These are phyloP conservation scores for Limnodromus scolopaceus DNA, from an alignment of 2,797 vertebrate genomes.

Conservation along the genomic window DNA sequence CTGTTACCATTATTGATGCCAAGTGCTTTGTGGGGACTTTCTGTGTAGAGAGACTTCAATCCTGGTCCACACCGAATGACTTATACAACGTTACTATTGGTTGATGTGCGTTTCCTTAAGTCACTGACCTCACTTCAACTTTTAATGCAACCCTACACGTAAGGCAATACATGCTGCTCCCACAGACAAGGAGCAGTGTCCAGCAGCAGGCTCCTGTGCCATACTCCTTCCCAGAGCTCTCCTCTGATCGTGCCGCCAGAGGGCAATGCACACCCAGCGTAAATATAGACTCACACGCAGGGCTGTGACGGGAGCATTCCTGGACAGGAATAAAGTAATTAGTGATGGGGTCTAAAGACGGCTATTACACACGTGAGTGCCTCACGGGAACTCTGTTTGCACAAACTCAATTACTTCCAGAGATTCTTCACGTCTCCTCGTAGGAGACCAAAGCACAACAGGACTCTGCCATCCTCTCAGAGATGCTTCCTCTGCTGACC, in stretches of 20 bases:
- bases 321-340: background rate
- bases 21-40: background rate
- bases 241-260: constrained; percentile 10
- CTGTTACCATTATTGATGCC: background rate
- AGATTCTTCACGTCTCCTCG: background rate
- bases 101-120: background rate
- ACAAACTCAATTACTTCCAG: background rate
- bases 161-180: background rate
- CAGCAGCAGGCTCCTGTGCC: background rate
- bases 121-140: background rate
- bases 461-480: background rate
- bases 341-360: background rate
- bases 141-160: background rate
- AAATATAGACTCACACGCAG: fast-evolving
- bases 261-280: constrained; percentile 37
- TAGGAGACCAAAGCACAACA: background rate
- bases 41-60: background rate
- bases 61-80: background rate
- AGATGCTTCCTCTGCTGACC: background rate
- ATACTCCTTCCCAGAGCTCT: background rate
- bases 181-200: background rate
- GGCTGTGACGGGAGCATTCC: background rate
- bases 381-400: background rate
- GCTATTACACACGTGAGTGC: background rate
- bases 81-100: background rate